Conservation (phyloP, 1,140 invertebrate species). For the Venturia canescens region DNA sequence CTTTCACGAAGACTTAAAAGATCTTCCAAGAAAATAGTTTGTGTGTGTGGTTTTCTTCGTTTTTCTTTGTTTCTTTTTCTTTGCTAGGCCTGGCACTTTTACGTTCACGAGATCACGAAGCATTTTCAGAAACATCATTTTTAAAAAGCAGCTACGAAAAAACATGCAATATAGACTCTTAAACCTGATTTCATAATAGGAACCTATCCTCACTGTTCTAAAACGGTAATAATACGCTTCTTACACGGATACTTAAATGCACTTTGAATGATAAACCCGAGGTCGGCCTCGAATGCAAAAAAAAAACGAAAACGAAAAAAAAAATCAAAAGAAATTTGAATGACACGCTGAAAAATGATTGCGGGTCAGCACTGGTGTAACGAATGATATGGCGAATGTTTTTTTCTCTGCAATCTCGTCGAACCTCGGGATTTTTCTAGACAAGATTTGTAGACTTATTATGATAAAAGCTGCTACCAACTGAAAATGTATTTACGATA, state of each 20-base stretch:
- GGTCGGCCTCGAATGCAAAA: conserved; percentile 35
- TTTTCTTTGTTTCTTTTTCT: conserved; percentile 38
- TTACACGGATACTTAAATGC: conserved; percentile 66
- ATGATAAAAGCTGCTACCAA: conserved; percentile 55
- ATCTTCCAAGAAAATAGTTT: background rate
- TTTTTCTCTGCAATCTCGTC: conserved; percentile 28
- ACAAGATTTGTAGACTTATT: conserved; percentile 24
- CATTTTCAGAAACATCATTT: conserved; percentile 71
- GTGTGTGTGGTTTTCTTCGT: conserved; percentile 45
- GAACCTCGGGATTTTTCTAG: conserved; percentile 32
- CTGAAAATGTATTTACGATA: conserved; percentile 55
- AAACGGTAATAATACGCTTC: conserved; percentile 64
- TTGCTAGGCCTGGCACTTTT: conserved; percentile 68
- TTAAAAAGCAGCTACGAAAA: conserved; percentile 54
- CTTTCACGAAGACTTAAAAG: conserved; percentile 37
- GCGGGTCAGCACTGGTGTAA: background rate
- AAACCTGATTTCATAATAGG: conserved; percentile 61
- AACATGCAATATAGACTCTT: conserved; percentile 58
- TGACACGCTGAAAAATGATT: conserved; percentile 3
- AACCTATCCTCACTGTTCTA: conserved; percentile 65
- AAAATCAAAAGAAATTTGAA: background rate
- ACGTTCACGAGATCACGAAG: conserved; percentile 67
- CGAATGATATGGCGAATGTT: conserved; percentile 35
- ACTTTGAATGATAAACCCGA: conserved; percentile 61
- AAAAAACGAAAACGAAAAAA: too few species aligned